Percentiles rank a stretch among this genome's conserved stretches.
Conservation (phyloP, 2,797 vertebrate species). For the Pachyuromys duprasi region DNA sequence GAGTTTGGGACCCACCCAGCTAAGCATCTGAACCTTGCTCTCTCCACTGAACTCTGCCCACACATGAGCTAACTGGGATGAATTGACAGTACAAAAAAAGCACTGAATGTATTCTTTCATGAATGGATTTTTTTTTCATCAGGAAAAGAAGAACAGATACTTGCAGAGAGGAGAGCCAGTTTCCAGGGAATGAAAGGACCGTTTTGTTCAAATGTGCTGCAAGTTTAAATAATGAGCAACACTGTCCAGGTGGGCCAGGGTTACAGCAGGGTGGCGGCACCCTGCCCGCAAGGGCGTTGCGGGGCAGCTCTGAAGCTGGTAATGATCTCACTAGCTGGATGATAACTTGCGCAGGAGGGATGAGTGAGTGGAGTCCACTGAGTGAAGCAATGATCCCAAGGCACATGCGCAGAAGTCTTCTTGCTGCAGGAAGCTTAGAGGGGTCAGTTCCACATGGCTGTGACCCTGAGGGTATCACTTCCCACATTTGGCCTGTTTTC, state of each 20-base stretch:
- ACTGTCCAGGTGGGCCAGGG: not conserved
- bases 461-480: not conserved
- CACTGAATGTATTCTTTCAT: not conserved
- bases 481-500: not conserved
- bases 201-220: not conserved
- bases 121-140: constrained; percentile 39
- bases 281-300: not conserved
- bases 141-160: constrained; percentile 57
- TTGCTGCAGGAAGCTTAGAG: not conserved
- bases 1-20: not conserved
- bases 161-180: constrained; percentile 33
- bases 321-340: not conserved
- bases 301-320: not conserved
- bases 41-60: constrained; percentile 29
- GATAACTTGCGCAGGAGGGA: not conserved
- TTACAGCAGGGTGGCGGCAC: not conserved
- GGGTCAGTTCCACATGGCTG: not conserved
- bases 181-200: constrained; percentile 46
- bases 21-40: not conserved
- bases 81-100: not conserved
- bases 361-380: fast-evolving
- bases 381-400: not conserved
- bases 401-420: not conserved
- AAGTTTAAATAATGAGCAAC: constrained; percentile 44
- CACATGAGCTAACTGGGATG: not conserved